phyloP scores from a whole-genome alignment of 2,797 vertebrate species.

The Nannoperca australis region DNA sequence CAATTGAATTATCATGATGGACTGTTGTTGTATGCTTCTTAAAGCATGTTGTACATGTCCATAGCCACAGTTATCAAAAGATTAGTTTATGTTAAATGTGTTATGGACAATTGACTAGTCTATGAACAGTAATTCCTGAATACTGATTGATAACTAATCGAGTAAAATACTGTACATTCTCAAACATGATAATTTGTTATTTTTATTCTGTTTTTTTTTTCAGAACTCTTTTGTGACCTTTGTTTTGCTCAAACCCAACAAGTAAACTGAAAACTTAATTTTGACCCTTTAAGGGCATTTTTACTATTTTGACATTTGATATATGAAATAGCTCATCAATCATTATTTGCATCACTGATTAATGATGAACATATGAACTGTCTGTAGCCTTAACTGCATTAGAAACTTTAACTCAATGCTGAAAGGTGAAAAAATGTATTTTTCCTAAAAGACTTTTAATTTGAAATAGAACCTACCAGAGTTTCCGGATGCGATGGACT shows the following conservation, averaged over 20 bases:
- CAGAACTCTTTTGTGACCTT: neutral
- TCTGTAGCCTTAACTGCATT: too few relatives aligned
- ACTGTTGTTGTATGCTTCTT: neutral
- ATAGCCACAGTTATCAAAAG: neutral
- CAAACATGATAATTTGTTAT: neutral
- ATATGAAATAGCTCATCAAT: neutral
- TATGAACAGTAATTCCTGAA: too few relatives aligned
- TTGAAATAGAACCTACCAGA: too few relatives aligned
- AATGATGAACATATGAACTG: neutral
- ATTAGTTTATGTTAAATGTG: neutral
- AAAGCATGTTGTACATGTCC: neutral
- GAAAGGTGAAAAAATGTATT: too few relatives aligned
- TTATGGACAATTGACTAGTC: too few relatives aligned
- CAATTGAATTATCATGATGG: neutral
- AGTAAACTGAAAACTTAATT: too few relatives aligned
- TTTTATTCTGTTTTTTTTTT: too few relatives aligned
- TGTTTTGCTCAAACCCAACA: neutral
- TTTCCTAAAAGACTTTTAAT: conserved; percentile 5
- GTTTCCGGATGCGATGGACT: neutral
- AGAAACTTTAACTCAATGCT: too few relatives aligned
- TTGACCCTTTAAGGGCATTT: too few relatives aligned
- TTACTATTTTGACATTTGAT: neutral
- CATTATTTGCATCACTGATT: neutral
- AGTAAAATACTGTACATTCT: too few relatives aligned
- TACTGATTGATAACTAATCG: too few relatives aligned